A percentile compares a stretch with the other conserved stretches of the same genome.
Evolutionary conservation across 2,113 vertebrate genomes (phyloP).

Genomic region (Cheilinus undulatus): DNA sequence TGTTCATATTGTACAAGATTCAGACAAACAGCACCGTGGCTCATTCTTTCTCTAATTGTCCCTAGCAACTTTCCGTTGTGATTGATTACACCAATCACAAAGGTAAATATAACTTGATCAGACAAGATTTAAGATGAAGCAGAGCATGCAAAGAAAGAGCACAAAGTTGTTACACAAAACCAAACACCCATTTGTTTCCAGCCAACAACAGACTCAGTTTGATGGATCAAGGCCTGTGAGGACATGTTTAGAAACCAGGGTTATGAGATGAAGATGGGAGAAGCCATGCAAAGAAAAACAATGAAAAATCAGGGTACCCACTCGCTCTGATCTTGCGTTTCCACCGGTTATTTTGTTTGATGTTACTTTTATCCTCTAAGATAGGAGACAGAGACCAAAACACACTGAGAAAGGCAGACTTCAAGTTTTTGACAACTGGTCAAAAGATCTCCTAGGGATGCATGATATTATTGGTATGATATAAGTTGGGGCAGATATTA

Average conservation of each 20-base stretch:
- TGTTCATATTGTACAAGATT: not conserved
- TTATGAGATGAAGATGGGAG: not conserved
- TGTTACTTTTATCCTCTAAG: slow-evolving; percentile 43
- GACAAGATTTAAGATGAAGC: not conserved
- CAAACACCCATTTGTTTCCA: too few relatives aligned
- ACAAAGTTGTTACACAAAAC: too few relatives aligned
- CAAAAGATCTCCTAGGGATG: too few relatives aligned
- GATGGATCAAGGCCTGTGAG: not conserved
- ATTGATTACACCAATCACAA: too few relatives aligned
- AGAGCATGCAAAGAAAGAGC: not conserved
- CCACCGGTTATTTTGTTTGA: slow-evolving; percentile 66
- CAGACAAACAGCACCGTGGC: not conserved
- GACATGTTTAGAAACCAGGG: not conserved
- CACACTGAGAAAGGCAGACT: not conserved
- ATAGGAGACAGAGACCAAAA: not conserved
- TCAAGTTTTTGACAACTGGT: not conserved
- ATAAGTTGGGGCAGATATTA: too few relatives aligned
- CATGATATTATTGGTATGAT: too few relatives aligned
- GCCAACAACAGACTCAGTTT: not conserved
- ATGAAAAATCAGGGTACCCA: slow-evolving; percentile 46
- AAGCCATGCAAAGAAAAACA: not conserved
- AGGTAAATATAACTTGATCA: too few relatives aligned
- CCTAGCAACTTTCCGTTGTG: too few relatives aligned
- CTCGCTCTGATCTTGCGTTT: slow-evolving; percentile 70
- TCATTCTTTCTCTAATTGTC: too few relatives aligned